These are phyloP conservation scores for Seira ritae DNA, from an alignment of 2,888 invertebrate genomes.

Conservation along the genomic window DNA sequence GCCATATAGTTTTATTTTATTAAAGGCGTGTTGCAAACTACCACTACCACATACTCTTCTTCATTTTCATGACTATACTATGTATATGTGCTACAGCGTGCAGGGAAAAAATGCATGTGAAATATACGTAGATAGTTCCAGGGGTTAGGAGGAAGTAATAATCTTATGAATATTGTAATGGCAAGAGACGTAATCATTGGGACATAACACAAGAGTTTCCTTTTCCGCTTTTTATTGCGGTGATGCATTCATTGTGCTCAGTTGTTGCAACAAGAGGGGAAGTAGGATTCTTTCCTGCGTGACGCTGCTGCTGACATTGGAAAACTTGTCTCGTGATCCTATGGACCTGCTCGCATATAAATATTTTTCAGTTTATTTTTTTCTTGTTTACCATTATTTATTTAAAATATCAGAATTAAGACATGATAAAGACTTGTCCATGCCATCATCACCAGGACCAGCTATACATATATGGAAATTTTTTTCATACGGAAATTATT, in stretches of 20 bases:
- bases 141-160: constrained; percentile 51
- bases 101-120: background rate
- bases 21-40: too few species aligned
- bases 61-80: too few species aligned
- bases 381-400: too few species aligned
- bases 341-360: too few species aligned
- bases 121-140: background rate
- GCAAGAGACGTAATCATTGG: constrained; percentile 30
- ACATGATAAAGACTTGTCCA: too few species aligned
- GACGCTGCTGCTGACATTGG: background rate
- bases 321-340: too few species aligned
- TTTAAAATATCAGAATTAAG: too few species aligned
- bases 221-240: constrained; percentile 17
- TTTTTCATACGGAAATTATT: background rate
- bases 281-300: background rate
- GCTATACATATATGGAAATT: background rate
- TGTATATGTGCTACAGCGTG: too few species aligned
- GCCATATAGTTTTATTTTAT: too few species aligned
- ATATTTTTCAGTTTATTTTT: too few species aligned
- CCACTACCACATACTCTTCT: too few species aligned
- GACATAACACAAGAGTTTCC: constrained; percentile 25
- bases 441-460: too few species aligned
- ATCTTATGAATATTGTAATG: constrained; percentile 55
- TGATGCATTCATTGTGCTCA: constrained; percentile 22
- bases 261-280: constrained; percentile 6